Evolutionary conservation across 2,888 invertebrate species (phyloP).

Genomic region (Nomada fucata): DNA sequence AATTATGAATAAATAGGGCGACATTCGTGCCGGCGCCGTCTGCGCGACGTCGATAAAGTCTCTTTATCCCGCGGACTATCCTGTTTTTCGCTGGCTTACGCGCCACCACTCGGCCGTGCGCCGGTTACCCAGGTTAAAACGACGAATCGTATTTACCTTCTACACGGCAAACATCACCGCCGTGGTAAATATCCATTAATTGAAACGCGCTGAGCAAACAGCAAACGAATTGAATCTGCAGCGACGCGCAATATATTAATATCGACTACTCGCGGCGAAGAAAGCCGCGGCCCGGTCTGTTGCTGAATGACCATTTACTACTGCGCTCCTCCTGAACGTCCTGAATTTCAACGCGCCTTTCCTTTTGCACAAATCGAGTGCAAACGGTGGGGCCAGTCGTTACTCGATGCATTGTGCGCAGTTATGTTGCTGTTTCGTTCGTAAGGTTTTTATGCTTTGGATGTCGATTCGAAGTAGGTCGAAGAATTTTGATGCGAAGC

Average conservation of each 20-base stretch:
- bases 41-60: conserved; percentile 32
- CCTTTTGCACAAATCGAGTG: too few species aligned
- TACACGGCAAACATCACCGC: conserved; percentile 63
- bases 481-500: too few species aligned
- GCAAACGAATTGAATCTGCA: conserved; percentile 59
- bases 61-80: conserved; percentile 19
- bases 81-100: conserved; percentile 44
- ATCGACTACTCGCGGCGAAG: conserved; percentile 23
- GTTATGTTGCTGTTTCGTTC: too few species aligned
- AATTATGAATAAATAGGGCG: conserved; percentile 50
- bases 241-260: conserved; percentile 63
- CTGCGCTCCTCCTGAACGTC: not conserved
- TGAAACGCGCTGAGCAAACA: conserved; percentile 65
- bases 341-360: too few species aligned
- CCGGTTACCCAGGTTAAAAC: conserved; percentile 51
- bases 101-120: conserved; percentile 18
- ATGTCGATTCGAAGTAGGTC: too few species aligned
- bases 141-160: conserved; percentile 65
- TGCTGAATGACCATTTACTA: not conserved
- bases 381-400: too few species aligned
- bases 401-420: too few species aligned
- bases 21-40: conserved; percentile 40
- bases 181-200: conserved; percentile 70
- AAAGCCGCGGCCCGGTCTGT: not conserved
- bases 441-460: too few species aligned